Evolutionary conservation across 1,140 invertebrate species (phyloP).

Genomic region (Aethina tumida): DNA sequence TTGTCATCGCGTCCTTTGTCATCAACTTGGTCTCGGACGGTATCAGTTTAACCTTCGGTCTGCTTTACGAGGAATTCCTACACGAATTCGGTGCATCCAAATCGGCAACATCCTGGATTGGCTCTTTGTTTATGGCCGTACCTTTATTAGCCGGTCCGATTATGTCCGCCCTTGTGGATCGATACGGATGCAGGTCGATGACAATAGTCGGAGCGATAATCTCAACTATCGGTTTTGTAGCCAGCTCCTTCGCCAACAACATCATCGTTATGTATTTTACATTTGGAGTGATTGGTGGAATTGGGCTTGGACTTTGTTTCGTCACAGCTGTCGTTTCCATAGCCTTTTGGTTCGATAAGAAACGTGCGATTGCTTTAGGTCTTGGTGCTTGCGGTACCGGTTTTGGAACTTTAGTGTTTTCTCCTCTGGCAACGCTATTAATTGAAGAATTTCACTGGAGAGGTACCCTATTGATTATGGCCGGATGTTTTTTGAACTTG

Average conservation of each 20-base stretch:
- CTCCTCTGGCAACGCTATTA: slow-evolving; percentile 65
- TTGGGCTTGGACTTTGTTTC: slow-evolving; percentile 77
- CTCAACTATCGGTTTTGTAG: slow-evolving; percentile 65
- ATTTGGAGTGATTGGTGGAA: slow-evolving; percentile 76
- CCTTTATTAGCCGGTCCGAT: slow-evolving; percentile 54
- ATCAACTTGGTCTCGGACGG: slow-evolving; percentile 93
- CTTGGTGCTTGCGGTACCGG: slow-evolving; percentile 84
- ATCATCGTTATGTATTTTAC: slow-evolving; percentile 73
- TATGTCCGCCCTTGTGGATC: slow-evolving; percentile 77
- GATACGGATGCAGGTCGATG: slow-evolving; percentile 79
- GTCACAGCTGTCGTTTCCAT: slow-evolving; percentile 90
- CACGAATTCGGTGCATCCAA: slow-evolving; percentile 72
- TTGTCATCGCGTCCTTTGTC: slow-evolving; percentile 73
- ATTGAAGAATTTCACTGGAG: slow-evolving; percentile 76
- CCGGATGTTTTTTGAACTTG: slow-evolving; percentile 53
- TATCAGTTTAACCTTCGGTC: slow-evolving; percentile 85
- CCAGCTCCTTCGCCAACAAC: slow-evolving; percentile 60
- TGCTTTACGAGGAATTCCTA: slow-evolving; percentile 81
- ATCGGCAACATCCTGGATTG: slow-evolving; percentile 79
- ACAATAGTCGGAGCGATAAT: slow-evolving; percentile 71
- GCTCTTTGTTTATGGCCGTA: slow-evolving; percentile 78
- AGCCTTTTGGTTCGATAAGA: slow-evolving; percentile 93
- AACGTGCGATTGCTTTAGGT: slow-evolving; percentile 82
- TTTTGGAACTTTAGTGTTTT: slow-evolving; percentile 76
- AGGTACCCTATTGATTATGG: slow-evolving; percentile 68